Evolutionary conservation across 2,113 vertebrate species (phyloP).

Genomic region (Vimba vimba): DNA sequence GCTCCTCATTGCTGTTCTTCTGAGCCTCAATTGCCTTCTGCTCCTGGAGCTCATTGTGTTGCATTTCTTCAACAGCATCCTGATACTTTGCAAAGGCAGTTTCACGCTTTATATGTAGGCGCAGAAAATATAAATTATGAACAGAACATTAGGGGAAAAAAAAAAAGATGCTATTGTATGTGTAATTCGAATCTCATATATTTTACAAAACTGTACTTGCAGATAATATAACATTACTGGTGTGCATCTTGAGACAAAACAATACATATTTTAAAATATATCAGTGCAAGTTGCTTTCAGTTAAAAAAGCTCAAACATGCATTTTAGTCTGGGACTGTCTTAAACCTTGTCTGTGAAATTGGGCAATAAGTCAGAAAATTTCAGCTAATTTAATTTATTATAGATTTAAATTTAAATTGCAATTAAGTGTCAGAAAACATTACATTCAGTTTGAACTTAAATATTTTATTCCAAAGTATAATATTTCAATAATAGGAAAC

Average conservation of each 20-base stretch:
- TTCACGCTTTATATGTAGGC: slow-evolving; percentile 71
- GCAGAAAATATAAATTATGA: neutral
- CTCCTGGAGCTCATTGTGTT: slow-evolving; percentile 65
- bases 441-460: neutral
- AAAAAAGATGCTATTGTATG: neutral
- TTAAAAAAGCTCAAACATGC: too few relatives aligned
- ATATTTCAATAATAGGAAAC: neutral
- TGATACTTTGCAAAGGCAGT: slow-evolving; percentile 73
- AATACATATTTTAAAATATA: too few relatives aligned
- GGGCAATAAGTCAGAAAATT: too few relatives aligned
- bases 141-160: neutral
- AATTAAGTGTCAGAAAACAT: neutral
- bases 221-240: too few relatives aligned
- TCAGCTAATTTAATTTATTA: too few relatives aligned
- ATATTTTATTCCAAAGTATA: neutral
- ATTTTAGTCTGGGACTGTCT: too few relatives aligned
- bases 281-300: too few relatives aligned
- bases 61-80: slow-evolving; percentile 69
- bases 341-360: too few relatives aligned
- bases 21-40: slow-evolving; percentile 63
- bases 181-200: neutral
- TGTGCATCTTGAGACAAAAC: too few relatives aligned
- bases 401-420: too few relatives aligned
- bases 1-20: slow-evolving; percentile 63
- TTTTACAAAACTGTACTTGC: neutral